Evolutionary conservation across 1,140 invertebrate genomes (phyloP), one percentile per base, ranked within the genome.

Genomic region (Drosophila watanabei): DNA sequence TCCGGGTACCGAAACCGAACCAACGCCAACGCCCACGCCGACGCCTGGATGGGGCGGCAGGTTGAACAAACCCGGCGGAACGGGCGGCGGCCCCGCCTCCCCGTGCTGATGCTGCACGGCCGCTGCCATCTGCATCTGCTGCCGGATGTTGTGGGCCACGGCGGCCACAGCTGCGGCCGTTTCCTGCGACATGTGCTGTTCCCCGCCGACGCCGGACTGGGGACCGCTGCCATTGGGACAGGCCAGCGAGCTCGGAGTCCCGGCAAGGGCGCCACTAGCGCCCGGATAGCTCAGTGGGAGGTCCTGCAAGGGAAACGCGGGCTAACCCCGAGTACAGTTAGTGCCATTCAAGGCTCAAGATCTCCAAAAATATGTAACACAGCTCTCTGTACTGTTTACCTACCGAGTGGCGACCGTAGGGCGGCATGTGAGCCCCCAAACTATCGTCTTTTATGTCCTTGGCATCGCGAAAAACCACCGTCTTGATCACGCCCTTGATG

Each of bases 401-500:
- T 88, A 93, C 93, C 89, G 92, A 93, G 84, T 93, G 93, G 16
- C 93, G 73, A 18, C 92, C 93, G 65, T 93, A 93, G 9, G 82
- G 86, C 45, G 88, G 79, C 75, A 93, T 80, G 33, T 85, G 87
- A 0, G 78, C 14, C n/a, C 80, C 81, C 52, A 92, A 58, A 57
- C 75, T 75, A 83, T 97, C 96, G 79, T 97, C 96, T 92, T 97
- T 97, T 73, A 96, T 95, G 75, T 97, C 95, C 85, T 95, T 94
- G 24, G 95, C 95, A 89, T 98, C 98, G 84, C 97, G 94, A 94
- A 98, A 98, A 37, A 98, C 97, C 51, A 98, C 98, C 51, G 97
- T 97, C 80, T 97, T 95, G 82, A 98, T 98, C 52, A 98, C 97
- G 64, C 97, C 97, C 83, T 97, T 96, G 85, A 98, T 98, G 93